Percentiles rank a stretch among this genome's conserved stretches.
Conservation (phyloP, 1,140 invertebrate genomes). For the Drosophila punjabiensis region DNA sequence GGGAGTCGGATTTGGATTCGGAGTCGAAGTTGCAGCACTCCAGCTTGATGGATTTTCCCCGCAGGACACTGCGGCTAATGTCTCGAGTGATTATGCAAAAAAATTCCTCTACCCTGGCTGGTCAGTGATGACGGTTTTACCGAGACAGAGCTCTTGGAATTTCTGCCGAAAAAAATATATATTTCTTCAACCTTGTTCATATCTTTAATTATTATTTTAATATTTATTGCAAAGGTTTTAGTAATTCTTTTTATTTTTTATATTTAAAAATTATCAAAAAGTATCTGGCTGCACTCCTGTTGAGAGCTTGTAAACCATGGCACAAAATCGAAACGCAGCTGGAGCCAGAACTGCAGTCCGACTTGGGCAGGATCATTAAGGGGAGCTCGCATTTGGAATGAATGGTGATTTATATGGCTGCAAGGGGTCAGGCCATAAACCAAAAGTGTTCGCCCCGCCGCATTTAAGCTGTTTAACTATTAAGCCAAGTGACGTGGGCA, state of each 20-base stretch:
- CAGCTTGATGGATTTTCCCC: constrained; percentile 71
- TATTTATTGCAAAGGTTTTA: background rate
- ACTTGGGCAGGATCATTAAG: constrained; percentile 62
- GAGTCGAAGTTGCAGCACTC: constrained; percentile 28
- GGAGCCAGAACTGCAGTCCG: constrained; percentile 36
- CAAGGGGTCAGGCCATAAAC: constrained; percentile 72
- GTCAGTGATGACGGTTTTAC: background rate
- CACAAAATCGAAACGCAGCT: constrained; percentile 65
- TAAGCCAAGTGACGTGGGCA: constrained; percentile 62
- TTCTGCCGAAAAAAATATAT: background rate
- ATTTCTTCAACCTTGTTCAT: background rate
- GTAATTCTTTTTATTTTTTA: background rate
- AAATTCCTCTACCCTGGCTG: constrained; percentile 43
- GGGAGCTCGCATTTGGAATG: constrained; percentile 31
- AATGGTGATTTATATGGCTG: constrained; percentile 71
- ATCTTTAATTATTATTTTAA: background rate
- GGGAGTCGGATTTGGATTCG: constrained; percentile 4
- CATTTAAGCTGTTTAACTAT: constrained; percentile 56
- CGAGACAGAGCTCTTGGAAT: background rate
- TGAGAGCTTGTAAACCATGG: constrained; percentile 60
- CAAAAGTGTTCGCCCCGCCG: constrained; percentile 46
- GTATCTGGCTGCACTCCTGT: background rate
- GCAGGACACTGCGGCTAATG: constrained; percentile 43
- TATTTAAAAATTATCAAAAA: background rate
- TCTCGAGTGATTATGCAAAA: constrained; percentile 61